A percentile compares a stretch with the other conserved stretches of the same genome.
Conservation (phyloP, 2,113 vertebrate genomes). For the Pheucticus melanocephalus region DNA sequence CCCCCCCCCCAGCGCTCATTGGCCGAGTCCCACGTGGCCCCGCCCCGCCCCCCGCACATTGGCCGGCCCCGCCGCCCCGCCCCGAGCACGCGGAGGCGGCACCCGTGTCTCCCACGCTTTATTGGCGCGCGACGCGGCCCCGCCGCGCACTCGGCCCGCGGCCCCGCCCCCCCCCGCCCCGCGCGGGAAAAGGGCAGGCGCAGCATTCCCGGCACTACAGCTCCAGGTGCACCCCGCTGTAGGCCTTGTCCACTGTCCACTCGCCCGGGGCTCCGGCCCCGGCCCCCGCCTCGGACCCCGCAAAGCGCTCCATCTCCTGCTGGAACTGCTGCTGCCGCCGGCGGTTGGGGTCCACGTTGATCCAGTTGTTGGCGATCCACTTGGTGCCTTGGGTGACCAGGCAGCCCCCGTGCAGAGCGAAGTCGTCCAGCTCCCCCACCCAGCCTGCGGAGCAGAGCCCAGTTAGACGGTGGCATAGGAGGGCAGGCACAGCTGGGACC, state of each 20-base stretch:
- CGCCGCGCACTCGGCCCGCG: not conserved
- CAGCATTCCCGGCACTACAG: constrained; percentile 2
- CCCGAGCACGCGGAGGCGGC: fast-evolving
- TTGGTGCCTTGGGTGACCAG: constrained; percentile 88
- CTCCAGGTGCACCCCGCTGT: constrained; percentile 71
- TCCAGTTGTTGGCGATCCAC: constrained; percentile 95
- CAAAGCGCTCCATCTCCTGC: constrained; percentile 83
- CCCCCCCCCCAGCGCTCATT: not conserved
- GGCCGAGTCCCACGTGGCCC: not conserved
- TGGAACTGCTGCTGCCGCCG: constrained; percentile 87
- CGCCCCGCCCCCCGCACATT: not conserved
- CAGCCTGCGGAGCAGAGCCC: constrained; percentile 76
- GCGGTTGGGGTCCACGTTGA: constrained; percentile 91
- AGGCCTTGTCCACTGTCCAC: constrained; percentile 77
- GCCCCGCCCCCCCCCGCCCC: not conserved
- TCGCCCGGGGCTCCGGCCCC: constrained; percentile 61
- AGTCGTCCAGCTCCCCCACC: constrained; percentile 95
- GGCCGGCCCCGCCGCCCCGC: not conserved
- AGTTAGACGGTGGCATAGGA: not conserved
- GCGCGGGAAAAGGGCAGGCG: not conserved
- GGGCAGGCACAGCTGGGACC: fast-evolving
- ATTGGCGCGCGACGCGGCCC: not conserved
- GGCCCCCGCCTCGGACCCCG: not conserved
- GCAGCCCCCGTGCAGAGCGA: constrained; percentile 91
- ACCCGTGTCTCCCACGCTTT: not conserved